Evolutionary conservation across 2,113 vertebrate species (phyloP), one percentile per base, ranked within the genome.

Genomic region (Megalops atlanticus): DNA sequence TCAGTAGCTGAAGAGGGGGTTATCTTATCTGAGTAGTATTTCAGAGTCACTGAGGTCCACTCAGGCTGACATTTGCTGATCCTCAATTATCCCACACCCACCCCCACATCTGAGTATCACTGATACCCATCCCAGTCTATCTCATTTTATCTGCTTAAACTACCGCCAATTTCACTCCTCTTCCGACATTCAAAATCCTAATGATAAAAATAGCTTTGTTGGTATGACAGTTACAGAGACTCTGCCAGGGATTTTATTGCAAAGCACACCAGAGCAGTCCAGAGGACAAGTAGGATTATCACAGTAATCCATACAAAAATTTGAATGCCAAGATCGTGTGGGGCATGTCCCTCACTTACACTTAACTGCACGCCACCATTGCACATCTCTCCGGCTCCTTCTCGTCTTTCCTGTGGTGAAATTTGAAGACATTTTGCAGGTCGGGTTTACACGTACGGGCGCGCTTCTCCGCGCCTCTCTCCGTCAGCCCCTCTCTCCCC

Each of bases 291-390:
- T 2, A 4, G 49, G 49, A 54, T 54, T 54, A 54, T 52, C 35
- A 39, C 45, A 31, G n/a, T 78, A 74, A 78, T 74, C 74, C 69
- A 70, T 77, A 81, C 78, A 78, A 83, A 24, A 54, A 21, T 54
- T 54, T 2, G 24, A 54, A 54, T 54, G 18, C 49, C 49, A 54
- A 54, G 49, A 54, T 24, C 49, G 24, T 24, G 49, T 54, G 2
- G 18, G 24, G 49, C 49, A 8, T 54, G 49, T 12, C 47, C 2
- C 47, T 49, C 45, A 0, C 45, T 49, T 16, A 14, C 24, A 24
- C 24, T 49, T 24, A 54, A 24, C 49, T 21, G 18, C 24, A 54
- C 24, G 16, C 18, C 18, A 54, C 49, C 49, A 24, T 8, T 41
- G 38, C 27, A 77, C 35, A 49, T 21, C n/a, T 54, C 39, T 18